Evolutionary conservation across 2,797 vertebrate genomes (phyloP), one percentile per base, ranked within the genome.

Genomic region (Enteromius afrohamiltoni): DNA sequence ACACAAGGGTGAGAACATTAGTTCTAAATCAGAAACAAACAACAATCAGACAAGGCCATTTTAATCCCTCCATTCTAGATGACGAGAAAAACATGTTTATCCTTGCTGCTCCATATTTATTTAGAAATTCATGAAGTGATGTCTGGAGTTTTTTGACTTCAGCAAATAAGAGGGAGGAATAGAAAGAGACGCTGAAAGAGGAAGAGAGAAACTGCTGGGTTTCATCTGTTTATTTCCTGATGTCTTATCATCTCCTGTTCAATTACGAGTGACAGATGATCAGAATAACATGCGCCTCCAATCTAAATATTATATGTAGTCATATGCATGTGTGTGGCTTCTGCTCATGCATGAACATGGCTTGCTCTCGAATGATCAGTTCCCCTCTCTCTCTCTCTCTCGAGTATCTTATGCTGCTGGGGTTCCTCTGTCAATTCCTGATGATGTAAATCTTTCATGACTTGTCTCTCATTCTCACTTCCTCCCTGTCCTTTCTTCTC

Each of bases 401-500:
- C n/a, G n/a, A 31, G 34, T 19, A 70, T 70, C 26, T 83, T 40
- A 78, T 70, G 74, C 82, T 83, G 51, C 64, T 69, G 82, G 74
- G 51, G 82, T 83, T 83, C 74, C 74, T 83, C 65, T 47, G 65
- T 83, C 82, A 77, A 65, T 83, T 83, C 82, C 74, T 62, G 74
- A 60, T 83, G 74, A 70, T 83, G 65, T 83, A 60, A 83, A 83
- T 83, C 82, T 83, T 83, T 83, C 82, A 83, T 70, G 74, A 83
- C 82, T 70, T 47, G 74, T 70, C 75, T 77, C 53, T 83, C 65
- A 77, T 83, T 83, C 53, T 62, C 37, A 69, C 82, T 83, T 77
- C 73, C 74, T 83, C 64, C 45, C 64, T 53, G 62, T 76, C 55
- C 62, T 82, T 77, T 70, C 64, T 70, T 81, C 49, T 82, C 49